These are phyloP conservation scores for Orthochromis malagaraziensis DNA, from an alignment of 2,113 vertebrate genomes.

Conservation along the genomic window DNA sequence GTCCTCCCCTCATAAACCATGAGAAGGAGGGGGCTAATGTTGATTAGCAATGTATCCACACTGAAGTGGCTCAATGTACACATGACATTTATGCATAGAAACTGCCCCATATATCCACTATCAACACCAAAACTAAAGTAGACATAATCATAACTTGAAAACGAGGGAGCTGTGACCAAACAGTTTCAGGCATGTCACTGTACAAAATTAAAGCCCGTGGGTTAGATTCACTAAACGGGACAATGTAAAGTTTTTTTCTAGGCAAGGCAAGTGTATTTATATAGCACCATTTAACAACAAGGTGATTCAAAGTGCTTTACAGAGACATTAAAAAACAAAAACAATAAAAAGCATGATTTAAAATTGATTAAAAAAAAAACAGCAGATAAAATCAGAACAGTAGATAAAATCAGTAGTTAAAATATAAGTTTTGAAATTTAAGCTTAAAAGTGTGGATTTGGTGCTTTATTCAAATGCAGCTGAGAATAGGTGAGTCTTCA, in stretches of 20 bases:
- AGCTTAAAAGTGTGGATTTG: no score
- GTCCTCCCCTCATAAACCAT: background rate
- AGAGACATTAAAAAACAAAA: background rate
- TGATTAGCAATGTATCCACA: background rate
- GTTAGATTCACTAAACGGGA: accelerated
- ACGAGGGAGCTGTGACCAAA: accelerated
- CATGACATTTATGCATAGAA: background rate
- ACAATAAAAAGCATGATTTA: background rate
- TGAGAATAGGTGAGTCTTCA: no score
- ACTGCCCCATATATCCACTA: background rate
- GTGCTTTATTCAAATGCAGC: no score
- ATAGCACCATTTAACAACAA: accelerated
- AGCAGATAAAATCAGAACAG: no score
- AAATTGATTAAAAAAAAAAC: no score
- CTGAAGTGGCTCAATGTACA: background rate
- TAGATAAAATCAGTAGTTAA: no score
- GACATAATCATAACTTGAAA: background rate
- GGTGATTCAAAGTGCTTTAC: background rate
- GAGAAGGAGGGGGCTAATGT: background rate
- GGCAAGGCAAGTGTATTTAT: background rate
- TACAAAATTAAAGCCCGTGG: accelerated
- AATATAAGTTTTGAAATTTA: no score
- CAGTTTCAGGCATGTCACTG: background rate
- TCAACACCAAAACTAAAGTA: background rate
- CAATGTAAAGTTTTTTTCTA: background rate